Evolutionary conservation across 2,797 vertebrate species (phyloP).

Genomic region (Hyperoplus lanceolatus): DNA sequence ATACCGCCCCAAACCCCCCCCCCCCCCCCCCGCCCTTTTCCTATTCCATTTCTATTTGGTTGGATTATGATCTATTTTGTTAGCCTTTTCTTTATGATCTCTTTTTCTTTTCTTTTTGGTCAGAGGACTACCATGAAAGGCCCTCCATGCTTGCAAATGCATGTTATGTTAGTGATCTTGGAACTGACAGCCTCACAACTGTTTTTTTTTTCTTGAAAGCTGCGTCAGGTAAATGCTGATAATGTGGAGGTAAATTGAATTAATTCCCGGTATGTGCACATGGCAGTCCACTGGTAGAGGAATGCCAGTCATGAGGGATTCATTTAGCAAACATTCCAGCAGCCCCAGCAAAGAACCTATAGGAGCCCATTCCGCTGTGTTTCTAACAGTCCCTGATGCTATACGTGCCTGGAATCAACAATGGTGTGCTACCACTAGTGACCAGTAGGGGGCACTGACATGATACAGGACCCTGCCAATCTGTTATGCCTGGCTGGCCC

Average conservation of each 20-base stretch:
- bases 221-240: conserved; percentile 25
- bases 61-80: background rate
- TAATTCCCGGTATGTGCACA: conserved; percentile 47
- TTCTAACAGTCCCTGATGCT: conserved; percentile 58
- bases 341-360: conserved; percentile 69
- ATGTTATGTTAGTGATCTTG: conserved; percentile 20
- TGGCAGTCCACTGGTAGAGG: conserved; percentile 50
- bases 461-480: conserved; percentile 80
- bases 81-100: conserved; percentile 7
- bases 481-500: conserved; percentile 84
- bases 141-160: conserved; percentile 5
- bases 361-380: conserved; percentile 76
- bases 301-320: conserved; percentile 76
- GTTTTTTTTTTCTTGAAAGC: conserved; percentile 20
- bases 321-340: conserved; percentile 78
- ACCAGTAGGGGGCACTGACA: conserved; percentile 88
- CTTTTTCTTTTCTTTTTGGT: conserved; percentile 10
- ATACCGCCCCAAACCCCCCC: conserved; percentile 1
- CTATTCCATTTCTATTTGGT: conserved; percentile 6
- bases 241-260: conserved; percentile 49
- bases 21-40: background rate
- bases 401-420: conserved; percentile 75
- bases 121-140: background rate
- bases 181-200: background rate
- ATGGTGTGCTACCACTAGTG: conserved; percentile 37